Base-by-base conservation (phyloP, 64 coral and sea anemone species). In the Montipora foliosa region DNA sequence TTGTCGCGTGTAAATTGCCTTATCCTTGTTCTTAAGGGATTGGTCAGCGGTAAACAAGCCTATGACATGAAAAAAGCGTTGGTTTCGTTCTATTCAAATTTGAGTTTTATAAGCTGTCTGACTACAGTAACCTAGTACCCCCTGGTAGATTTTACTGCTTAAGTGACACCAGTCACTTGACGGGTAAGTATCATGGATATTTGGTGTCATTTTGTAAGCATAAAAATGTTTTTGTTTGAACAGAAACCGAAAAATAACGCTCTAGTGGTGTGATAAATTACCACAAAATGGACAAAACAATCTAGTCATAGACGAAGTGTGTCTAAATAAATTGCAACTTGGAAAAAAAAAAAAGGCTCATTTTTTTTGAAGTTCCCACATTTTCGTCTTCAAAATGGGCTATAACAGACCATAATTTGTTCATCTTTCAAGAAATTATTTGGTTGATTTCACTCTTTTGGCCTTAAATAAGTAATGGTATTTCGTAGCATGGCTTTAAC, bases 1-100 rank as follows among this genome's bases (percentile, higher is more conserved):
- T 47, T 95, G 94, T 44, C 94, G 75, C 8, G 94, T 95, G 74
- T 95, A 80, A 75, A 90, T 95, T 8, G 94, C 55, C 16, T 8
- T 15, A 79, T 87, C 51, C 19, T 16, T 14, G 13, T 81, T 81
- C 62, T 20, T 92, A 4, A 95, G 89, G 7, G 77, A 68, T 77
- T 94, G 53, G 45, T 86, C 82, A 72, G 62, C 82, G 10, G 82
- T 86, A 22, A 71, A 86, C 82, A 86, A 86, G 47, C 82, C 82
- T 86, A 13, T 21, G 8, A 10, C 64, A 68, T 17, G 64, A 68
- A 68, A 20, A 68, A 68, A 13, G 64, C 64, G 64, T 68, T 68
- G 64, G 64, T 68, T 68, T 68, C 64, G 1, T 68, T 24, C 1
- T 9, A 25, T 74, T 74, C 22, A 74, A 68, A 74, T 22, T 74